Percentiles rank a stretch among this genome's conserved stretches.
These are phyloP conservation scores for Baryphthengus martii DNA, from an alignment of 2,113 vertebrate species.

Conservation along the genomic window DNA sequence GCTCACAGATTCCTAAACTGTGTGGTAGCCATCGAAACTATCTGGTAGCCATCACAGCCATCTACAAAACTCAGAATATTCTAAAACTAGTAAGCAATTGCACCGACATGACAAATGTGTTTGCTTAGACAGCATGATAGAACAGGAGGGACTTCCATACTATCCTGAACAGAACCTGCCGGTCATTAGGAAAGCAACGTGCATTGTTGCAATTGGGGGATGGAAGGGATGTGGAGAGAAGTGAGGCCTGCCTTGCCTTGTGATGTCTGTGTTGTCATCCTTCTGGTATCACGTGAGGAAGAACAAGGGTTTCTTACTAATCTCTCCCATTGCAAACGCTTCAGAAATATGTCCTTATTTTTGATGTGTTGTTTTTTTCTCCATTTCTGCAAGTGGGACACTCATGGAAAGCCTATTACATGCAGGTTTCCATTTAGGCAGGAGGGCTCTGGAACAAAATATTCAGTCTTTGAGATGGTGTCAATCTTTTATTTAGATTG, in stretches of 20 bases:
- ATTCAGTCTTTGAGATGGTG: not conserved
- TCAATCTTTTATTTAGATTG: not conserved
- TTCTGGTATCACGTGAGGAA: not conserved
- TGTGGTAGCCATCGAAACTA: not conserved
- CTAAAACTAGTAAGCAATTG: not conserved
- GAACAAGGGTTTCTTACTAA: not conserved
- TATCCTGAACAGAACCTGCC: not conserved
- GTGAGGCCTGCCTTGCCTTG: not conserved
- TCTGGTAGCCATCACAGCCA: not conserved
- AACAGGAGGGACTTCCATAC: not conserved
- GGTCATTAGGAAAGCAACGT: not conserved
- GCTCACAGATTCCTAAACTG: not conserved
- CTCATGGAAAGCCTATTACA: not conserved
- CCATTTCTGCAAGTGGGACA: not conserved
- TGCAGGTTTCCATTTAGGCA: not conserved
- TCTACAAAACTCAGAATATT: not conserved
- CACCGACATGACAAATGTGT: not conserved
- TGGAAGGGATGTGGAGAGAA: not conserved
- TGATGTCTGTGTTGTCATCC: not conserved
- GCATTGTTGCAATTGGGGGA: not conserved
- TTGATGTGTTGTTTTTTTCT: not conserved
- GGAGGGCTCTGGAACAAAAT: not conserved
- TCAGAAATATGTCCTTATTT: not conserved
- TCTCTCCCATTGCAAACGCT: not conserved
- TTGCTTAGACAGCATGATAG: not conserved